Evolutionary conservation across 2,888 invertebrate species (phyloP), one percentile per base, ranked within the genome.

Genomic region (Arctia plantaginis): DNA sequence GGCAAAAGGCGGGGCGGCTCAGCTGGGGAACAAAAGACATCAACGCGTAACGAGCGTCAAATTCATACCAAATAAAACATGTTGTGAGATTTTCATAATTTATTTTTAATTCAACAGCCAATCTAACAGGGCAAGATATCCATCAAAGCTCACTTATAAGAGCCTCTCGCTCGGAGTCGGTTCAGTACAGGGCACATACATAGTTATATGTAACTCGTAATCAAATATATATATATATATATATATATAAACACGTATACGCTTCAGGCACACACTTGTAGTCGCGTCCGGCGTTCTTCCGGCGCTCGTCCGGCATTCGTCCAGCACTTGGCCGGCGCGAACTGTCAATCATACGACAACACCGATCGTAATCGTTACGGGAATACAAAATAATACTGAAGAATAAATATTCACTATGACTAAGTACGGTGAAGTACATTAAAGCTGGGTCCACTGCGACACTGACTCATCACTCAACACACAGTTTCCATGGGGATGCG

Each of bases 401-500:
- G 85, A 92, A 92, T 92, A 92, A 92, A 93, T 92, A 90, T 89
- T 81, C 80, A 84, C 85, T 85, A 87, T 87, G 76, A 85, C 83
- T 82, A 88, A 82, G 82, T 85, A 82, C 78, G 74, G 72, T 71
- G 74, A 71, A 77, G 86, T 90, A 86, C 84, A 83, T 86, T 85
- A 85, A 85, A 88, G 85, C 88, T 88, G 68, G 35, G 44, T 65
- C 55, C 68, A 59, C 12, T 27, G 62, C 20, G 62, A 35, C 72
- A 69, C 64, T 51, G 39, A 23, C 47, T 30, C 65, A 59, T 41
- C 78, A 84, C 86, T 96, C 94, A 97, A 93, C 97, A 97, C 88
- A 96, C 96, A 68, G 97, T 97, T 93, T 97, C 97, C 96, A 96
- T 96, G 86, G 96, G 96, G 83, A 96, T 90, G 90, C 96, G 96